A percentile compares a stretch with the other conserved stretches of the same genome.
phyloP scores from a whole-genome alignment of 2,888 invertebrate species.

The Caenorhabditis drosophilae region DNA sequence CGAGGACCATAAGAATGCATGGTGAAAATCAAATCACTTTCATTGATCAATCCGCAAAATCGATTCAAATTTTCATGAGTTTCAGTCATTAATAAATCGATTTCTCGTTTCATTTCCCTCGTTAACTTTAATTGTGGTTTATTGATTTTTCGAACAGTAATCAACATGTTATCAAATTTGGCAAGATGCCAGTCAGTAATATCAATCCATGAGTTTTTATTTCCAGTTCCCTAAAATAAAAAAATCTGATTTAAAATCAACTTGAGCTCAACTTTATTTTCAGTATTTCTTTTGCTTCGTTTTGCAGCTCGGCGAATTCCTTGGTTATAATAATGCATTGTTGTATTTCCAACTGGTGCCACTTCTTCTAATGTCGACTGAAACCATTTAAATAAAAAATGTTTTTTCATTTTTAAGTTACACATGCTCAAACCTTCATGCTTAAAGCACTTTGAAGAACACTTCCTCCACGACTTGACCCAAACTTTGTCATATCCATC shows the following conservation, averaged over 20 bases:
- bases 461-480: constrained; percentile 42
- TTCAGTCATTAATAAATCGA: constrained; percentile 47
- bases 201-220: constrained; percentile 27
- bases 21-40: constrained; percentile 85
- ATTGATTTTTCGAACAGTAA: constrained; percentile 41
- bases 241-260: background rate
- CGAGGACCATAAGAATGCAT: constrained; percentile 96
- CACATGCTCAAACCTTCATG: too few species aligned
- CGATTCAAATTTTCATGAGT: constrained; percentile 93
- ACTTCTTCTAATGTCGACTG: too few species aligned
- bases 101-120: constrained; percentile 49
- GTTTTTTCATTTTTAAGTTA: too few species aligned
- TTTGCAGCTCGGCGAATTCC: constrained; percentile 34
- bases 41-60: constrained; percentile 80
- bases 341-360: constrained; percentile 14
- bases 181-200: constrained; percentile 46
- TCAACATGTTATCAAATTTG: constrained; percentile 34
- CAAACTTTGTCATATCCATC: constrained; percentile 38
- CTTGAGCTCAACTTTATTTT: constrained; percentile 6
- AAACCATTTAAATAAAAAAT: too few species aligned
- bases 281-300: constrained; percentile 9
- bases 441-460: constrained; percentile 33
- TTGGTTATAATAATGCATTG: constrained; percentile 40
- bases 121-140: constrained; percentile 42
- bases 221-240: background rate